Evolutionary conservation across 2,888 invertebrate genomes (phyloP).

Genomic region (Gymnoscelis rufifasciata): DNA sequence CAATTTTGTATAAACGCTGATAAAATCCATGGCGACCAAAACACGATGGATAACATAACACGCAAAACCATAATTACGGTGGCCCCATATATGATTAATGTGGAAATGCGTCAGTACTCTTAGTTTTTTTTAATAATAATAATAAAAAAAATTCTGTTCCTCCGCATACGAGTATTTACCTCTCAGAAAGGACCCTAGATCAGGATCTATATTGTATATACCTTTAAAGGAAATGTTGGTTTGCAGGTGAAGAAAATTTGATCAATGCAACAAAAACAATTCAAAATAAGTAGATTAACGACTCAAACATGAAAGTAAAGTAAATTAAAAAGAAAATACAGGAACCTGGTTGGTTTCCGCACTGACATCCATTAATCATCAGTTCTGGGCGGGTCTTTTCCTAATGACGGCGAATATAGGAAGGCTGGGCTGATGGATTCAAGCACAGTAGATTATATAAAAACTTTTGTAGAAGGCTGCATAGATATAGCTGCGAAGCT

Average conservation of each 20-base stretch:
- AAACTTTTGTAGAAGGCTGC: not conserved
- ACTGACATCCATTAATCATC: constrained; percentile 72
- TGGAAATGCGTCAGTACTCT: constrained; percentile 27
- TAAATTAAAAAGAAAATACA: constrained; percentile 22
- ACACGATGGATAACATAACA: constrained; percentile 58
- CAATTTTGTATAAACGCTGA: constrained; percentile 53
- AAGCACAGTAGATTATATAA: constrained; percentile 5
- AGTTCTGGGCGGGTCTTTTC: constrained; percentile 55
- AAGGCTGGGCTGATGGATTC: constrained; percentile 11
- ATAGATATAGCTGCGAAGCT: no score
- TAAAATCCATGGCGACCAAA: constrained; percentile 51
- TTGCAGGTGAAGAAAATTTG: no score
- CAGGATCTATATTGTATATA: no score
- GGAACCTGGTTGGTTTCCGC: constrained; percentile 57
- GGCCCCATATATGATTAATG: constrained; percentile 49
- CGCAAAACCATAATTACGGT: constrained; percentile 63
- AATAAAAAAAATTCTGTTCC: not conserved
- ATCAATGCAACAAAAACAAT: no score
- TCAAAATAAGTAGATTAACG: not conserved
- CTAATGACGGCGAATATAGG: constrained; percentile 18
- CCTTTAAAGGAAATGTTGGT: no score
- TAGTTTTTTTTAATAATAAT: constrained; percentile 25
- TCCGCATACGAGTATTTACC: no score
- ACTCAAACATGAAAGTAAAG: not conserved
- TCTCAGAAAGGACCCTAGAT: no score